Evolutionary conservation across 1,140 invertebrate species (phyloP), one percentile per base, ranked within the genome.

Genomic region (Drosophila orena): DNA sequence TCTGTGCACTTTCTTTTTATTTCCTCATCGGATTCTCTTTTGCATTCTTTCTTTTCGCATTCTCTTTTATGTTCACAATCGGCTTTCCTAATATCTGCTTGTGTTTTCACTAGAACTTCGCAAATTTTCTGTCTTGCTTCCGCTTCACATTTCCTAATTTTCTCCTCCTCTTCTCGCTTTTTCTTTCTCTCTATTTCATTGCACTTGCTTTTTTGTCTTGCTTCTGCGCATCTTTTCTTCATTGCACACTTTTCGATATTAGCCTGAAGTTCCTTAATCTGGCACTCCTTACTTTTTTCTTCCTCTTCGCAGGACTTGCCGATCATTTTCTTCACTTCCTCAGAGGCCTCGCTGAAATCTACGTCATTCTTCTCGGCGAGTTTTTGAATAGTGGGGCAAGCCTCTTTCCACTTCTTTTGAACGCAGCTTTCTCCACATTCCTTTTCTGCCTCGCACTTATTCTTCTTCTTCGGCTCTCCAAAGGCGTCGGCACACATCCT

Each of bases 401-500:
- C 15, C 1, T 22, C 11, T 4, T 65, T 47, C 62, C 62, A 65
- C 12, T 15, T 37, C 1, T 46, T 15, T 14, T 65, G 42, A 4
- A 62, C 15, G 10, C 57, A 34, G 3, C 8, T 15, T 15, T 3
- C 12, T 37, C 20, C 24, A 44, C 22, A n/a, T 27, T 43, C 15
- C 17, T 43, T 20, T 43, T 14, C 2, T 11, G 12, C 37, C 4
- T 71, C 17, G 35, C 47, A 24, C 2, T 30, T 24, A 7, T 54
- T 24, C 6, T n/a, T 1, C 6, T 70, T 71, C 11, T 20, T 4
- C 12, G 22, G 15, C n/a, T 35, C 22, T 14, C 49, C 42, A 20
- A 43, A 46, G 35, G 56, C 22, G 1, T 69, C 40, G 0, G 24
- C 20, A 14, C 73, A 77, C 43, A 77, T 56, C n/a, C 57, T 38